phyloP scores from a whole-genome alignment of 2,113 vertebrate species.

The Pterocles orientalis region DNA sequence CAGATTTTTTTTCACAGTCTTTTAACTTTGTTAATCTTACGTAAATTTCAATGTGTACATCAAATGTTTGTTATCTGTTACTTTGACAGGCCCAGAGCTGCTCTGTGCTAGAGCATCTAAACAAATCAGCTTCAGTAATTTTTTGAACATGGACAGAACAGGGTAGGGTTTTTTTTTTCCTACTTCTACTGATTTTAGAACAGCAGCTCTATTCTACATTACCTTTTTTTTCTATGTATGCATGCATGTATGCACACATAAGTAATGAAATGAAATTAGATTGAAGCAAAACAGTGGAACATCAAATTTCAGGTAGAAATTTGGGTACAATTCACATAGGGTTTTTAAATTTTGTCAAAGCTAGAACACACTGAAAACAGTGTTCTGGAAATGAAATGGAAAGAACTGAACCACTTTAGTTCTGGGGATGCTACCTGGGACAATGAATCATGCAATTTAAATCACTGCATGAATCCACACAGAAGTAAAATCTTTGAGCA shows the following conservation, averaged over 20 bases:
- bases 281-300: background rate
- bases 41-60: background rate
- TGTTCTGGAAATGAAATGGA: background rate
- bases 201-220: background rate
- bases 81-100: background rate
- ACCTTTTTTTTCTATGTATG: background rate
- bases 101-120: background rate
- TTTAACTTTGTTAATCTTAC: background rate
- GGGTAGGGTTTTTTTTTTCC: rapidly evolving
- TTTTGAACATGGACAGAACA: background rate
- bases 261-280: background rate
- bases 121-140: background rate
- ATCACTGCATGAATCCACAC: background rate
- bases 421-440: background rate
- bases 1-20: background rate
- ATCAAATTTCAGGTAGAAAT: background rate
- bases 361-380: background rate
- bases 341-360: background rate
- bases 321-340: background rate
- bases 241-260: background rate
- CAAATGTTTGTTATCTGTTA: background rate
- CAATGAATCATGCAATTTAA: background rate
- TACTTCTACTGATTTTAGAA: background rate
- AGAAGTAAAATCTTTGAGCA: background rate
- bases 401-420: background rate